Evolutionary conservation across 1,140 invertebrate genomes (phyloP), one percentile per base, ranked within the genome.

Genomic region (Venustaconcha ellipsiformis): DNA sequence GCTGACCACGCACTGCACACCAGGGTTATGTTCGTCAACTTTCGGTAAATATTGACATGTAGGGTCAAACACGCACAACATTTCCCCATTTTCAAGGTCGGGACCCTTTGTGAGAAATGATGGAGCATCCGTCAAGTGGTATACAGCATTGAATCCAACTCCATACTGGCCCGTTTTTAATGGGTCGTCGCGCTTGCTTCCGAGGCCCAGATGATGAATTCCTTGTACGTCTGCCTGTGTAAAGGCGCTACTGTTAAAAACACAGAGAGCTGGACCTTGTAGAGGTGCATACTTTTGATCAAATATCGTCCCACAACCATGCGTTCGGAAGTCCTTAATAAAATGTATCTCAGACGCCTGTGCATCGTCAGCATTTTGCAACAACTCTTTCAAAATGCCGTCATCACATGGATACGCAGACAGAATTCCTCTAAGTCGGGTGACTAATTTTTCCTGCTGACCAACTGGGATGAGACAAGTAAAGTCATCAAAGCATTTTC

Each of bases 361-460:
- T 59, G 86, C 86, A 79, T 88, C 87, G 78, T 88, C 87, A 30
- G 87, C 83, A 80, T 96, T 87, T 70, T 87, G 86, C 0, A 87
- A 37, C 18, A 87, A 76, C 66, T 87, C 86, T 70, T 87, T 84
- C 48, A 83, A 63, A n/a, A 86, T 59, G n/a, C 78, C 80, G 5
- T 72, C 63, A 62, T 85, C 87, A 71, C 80, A 83, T 15, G 87
- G 83, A 65, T 88, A 88, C 18, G 82, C 80, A 18, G 67, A 58
- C 48, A 88, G 65, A 64, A 88, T 84, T n/a, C 82, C 65, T 63
- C 80, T 82, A 30, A 88, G 78, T n/a, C 86, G 71, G 48, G 78
- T 84, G 6, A 83, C 81, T n/a, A 88, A 75, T 30, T 78, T 73
- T 72, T 88, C 87, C 62, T 78, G 75, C 71, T 85, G 86, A 0